Base-by-base conservation (phyloP, 2,888 invertebrate species). In the Crepidodera aurea region DNA sequence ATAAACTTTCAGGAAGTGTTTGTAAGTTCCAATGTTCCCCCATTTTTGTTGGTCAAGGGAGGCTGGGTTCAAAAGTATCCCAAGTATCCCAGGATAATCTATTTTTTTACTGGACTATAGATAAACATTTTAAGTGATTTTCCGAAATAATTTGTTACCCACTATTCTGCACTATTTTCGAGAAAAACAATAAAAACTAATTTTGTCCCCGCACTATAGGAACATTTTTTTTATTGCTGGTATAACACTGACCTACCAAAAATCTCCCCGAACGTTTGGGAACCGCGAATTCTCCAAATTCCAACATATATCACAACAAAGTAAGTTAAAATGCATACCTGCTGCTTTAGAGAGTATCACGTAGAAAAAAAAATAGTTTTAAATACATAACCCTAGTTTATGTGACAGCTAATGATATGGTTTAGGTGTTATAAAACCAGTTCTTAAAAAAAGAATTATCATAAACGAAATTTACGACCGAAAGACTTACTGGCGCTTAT, bases 381-480 rank as follows among this genome's bases (percentile, higher is more conserved):
- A 48, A 48, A 48, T 10, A 15, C 48, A 48, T 29, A 48, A 48
- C 29, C n/a, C 56, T 37, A 48, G 37, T 56, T 56, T 53, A 56
- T 34, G 15, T 46, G 48, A 56, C 56, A 56, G 15, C 34, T 37
- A 48, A 19, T 48, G 27, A 48, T 48, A 56, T 37, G 25, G 34
- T 48, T 32, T 56, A 56, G 46, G 48, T 37, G 37, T 22, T 19
- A 37, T 37, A 32, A 48, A 56, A 56, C 56, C 56, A 48, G 56
- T 56, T 48, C 51, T 40, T 29, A 10, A 56, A 48, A 56, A 48
- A 48, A 37, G 46, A 56, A 56, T 56, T 48, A 48, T 27, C 56
- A 56, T 56, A 56, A 56, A 56, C 12, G 16, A 48, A 56, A 56
- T 56, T 56, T 56, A 56, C 37, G 34, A 13, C 22, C 8, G 6